These are phyloP conservation scores for Mormyrops boulengeri DNA, from an alignment of 2,797 vertebrate genomes.

Conservation along the genomic window DNA sequence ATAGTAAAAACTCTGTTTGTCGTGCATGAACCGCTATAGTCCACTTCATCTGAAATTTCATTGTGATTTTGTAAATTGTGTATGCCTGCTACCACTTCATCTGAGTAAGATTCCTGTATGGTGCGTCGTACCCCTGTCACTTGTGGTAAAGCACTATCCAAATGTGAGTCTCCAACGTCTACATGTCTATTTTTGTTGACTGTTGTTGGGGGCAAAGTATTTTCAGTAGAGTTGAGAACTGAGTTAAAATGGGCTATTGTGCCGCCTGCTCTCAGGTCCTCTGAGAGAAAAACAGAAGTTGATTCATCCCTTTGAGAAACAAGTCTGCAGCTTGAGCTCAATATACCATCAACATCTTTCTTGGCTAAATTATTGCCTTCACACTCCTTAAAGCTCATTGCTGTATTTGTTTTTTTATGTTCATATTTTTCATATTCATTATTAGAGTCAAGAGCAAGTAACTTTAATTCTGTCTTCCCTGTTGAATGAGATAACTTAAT, in stretches of 20 bases:
- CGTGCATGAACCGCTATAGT: neutral
- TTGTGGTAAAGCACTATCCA: neutral
- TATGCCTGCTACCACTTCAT: neutral
- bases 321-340: neutral
- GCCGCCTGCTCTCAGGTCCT: neutral
- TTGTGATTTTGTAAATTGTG: neutral
- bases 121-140: neutral
- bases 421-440: neutral
- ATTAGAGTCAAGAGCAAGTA: neutral
- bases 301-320: neutral
- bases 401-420: neutral
- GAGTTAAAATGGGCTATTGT: neutral
- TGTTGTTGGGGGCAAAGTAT: neutral
- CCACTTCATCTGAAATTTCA: neutral
- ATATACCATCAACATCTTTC: neutral
- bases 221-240: constrained; percentile 2
- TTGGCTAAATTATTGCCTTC: neutral
- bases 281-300: neutral
- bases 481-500: neutral
- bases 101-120: neutral
- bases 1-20: neutral
- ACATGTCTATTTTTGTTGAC: neutral
- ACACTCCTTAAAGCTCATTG: neutral
- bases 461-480: neutral
- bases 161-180: neutral